Conservation (phyloP, 2,888 invertebrate genomes). For the Papilio protenor region DNA sequence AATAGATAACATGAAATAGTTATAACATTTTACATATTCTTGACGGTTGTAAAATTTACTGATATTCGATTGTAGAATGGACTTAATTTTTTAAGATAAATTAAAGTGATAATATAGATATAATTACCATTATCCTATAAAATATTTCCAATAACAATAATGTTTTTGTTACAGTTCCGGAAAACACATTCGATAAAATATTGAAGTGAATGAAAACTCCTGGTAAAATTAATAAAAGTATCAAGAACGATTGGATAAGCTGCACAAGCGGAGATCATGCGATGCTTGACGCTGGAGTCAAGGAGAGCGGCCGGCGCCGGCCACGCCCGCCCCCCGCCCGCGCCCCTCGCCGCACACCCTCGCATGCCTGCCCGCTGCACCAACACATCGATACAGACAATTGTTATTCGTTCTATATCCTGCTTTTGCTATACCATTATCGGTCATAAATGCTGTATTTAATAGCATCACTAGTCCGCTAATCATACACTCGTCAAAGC, state of each 20-base stretch:
- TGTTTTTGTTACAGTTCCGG: too few species aligned
- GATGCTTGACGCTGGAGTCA: conserved; percentile 83
- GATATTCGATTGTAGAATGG: conserved; percentile 29
- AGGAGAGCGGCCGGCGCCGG: conserved; percentile 84
- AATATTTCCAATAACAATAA: too few species aligned
- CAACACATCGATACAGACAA: conserved; percentile 58
- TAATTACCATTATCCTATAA: too few species aligned
- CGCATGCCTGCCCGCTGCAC: conserved; percentile 59
- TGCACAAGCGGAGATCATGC: conserved; percentile 77
- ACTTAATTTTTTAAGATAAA: too few species aligned
- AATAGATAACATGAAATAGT: too few species aligned
- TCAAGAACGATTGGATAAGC: conserved; percentile 52
- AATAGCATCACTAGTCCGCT: conserved; percentile 41
- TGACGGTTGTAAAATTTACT: too few species aligned
- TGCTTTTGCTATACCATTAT: conserved; percentile 52
- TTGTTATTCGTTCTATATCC: conserved; percentile 71
- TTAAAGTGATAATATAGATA: too few species aligned
- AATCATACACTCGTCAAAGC: conserved; percentile 35
- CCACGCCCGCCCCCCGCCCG: conserved; percentile 75
- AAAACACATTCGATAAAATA: too few species aligned
- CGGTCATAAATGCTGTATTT: conserved; percentile 41
- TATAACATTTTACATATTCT: too few species aligned
- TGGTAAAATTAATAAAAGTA: conserved; percentile 52
- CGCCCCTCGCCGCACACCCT: conserved; percentile 53
- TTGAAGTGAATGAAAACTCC: too few species aligned